Conservation (phyloP, 1,140 invertebrate genomes). For the Campoletis sonorensis region DNA sequence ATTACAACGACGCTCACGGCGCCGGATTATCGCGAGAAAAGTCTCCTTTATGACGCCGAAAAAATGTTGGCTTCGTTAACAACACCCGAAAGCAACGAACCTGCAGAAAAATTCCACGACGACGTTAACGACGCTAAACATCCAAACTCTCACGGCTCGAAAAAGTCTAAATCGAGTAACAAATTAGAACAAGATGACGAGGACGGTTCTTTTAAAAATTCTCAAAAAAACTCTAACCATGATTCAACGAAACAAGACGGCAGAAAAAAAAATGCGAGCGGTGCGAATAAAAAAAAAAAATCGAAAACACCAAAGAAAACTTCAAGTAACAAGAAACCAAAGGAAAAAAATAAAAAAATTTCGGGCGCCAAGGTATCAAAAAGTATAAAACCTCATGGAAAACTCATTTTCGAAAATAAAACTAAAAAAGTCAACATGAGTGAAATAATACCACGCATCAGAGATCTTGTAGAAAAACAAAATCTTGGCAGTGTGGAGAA, state of each 20-base stretch:
- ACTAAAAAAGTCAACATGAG: slow-evolving; percentile 38
- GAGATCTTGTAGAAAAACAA: slow-evolving; percentile 47
- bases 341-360: neutral
- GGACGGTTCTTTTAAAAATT: too few species aligned
- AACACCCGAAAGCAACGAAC: neutral
- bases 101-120: neutral
- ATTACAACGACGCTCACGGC: neutral
- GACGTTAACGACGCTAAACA: too few species aligned
- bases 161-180: neutral
- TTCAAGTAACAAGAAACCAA: neutral
- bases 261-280: neutral
- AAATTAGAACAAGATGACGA: neutral
- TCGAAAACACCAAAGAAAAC: neutral
- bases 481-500: slow-evolving; percentile 53
- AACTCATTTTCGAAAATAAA: slow-evolving; percentile 26
- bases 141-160: neutral
- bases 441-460: slow-evolving; percentile 47
- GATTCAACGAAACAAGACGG: neutral
- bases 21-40: neutral
- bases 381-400: neutral
- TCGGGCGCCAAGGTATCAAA: neutral
- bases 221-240: too few species aligned
- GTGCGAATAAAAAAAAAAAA: too few species aligned
- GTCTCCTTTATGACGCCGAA: slow-evolving; percentile 5
- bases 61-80: neutral